Conservation (phyloP, 2,113 vertebrate genomes). For the Felis chaus region DNA sequence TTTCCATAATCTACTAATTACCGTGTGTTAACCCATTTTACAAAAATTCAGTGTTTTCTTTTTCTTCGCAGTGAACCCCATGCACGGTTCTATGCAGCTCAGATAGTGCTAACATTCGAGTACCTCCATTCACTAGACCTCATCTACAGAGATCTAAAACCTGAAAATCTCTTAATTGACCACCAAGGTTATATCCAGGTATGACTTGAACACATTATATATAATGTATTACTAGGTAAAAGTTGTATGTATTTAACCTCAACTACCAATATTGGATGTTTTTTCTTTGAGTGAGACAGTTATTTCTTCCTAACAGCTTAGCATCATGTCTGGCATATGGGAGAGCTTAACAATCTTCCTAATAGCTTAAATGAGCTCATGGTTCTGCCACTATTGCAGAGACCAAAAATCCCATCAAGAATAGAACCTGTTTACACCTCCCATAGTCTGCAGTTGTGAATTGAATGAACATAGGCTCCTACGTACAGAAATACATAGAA, state of each 20-base stretch:
- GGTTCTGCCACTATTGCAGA: background rate
- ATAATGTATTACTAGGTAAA: background rate
- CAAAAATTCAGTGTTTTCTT: slow-evolving; percentile 63
- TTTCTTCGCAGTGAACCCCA: slow-evolving; percentile 93
- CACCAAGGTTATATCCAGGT: slow-evolving; percentile 99
- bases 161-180: slow-evolving; percentile 99
- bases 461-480: background rate
- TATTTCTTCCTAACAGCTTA: background rate
- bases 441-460: background rate
- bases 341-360: background rate
- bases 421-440: background rate
- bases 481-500: background rate
- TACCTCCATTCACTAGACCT: slow-evolving; percentile 99
- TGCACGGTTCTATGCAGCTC: slow-evolving; percentile 99
- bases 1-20: background rate
- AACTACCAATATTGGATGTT: background rate
- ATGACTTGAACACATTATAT: slow-evolving; percentile 64
- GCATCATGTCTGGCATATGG: no score
- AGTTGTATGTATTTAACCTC: background rate
- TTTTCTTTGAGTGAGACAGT: background rate
- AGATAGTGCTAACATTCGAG: slow-evolving; percentile 99
- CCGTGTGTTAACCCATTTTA: background rate
- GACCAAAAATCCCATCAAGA: background rate
- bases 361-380: background rate
- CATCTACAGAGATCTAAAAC: slow-evolving; percentile 99